These are phyloP conservation scores for Scopus umbretta DNA, from an alignment of 2,113 vertebrate species.

Conservation along the genomic window DNA sequence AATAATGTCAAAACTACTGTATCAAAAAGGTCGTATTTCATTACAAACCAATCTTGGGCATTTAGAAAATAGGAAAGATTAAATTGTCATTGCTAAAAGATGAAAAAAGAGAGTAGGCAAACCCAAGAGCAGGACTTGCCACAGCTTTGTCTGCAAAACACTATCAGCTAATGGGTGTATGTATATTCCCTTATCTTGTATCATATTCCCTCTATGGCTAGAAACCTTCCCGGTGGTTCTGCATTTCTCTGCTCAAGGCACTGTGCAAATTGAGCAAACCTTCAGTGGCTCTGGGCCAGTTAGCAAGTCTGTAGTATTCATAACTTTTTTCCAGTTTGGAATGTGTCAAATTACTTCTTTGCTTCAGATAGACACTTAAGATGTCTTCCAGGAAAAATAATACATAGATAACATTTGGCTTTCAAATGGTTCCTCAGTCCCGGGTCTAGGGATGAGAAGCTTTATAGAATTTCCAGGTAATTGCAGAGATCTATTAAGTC, in stretches of 20 bases:
- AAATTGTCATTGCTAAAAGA: background rate
- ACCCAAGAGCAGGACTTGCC: background rate
- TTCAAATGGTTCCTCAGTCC: background rate
- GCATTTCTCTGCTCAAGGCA: background rate
- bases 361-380: background rate
- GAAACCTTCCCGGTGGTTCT: background rate
- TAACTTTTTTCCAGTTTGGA: background rate
- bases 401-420: background rate
- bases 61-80: background rate
- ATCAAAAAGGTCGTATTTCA: background rate
- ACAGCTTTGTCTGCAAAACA: background rate
- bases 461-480: background rate
- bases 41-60: background rate
- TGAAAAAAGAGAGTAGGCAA: background rate
- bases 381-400: background rate
- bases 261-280: background rate
- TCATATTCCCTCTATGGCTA: background rate
- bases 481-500: background rate
- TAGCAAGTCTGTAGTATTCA: background rate
- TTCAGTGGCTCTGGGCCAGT: background rate
- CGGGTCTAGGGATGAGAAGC: background rate
- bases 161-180: background rate
- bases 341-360: background rate
- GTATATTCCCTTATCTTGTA: background rate
- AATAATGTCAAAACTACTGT: background rate